Percentiles rank a stretch among this genome's conserved stretches.
These are phyloP conservation scores for Gavia stellata DNA, from an alignment of 2,113 vertebrate species.

Conservation along the genomic window DNA sequence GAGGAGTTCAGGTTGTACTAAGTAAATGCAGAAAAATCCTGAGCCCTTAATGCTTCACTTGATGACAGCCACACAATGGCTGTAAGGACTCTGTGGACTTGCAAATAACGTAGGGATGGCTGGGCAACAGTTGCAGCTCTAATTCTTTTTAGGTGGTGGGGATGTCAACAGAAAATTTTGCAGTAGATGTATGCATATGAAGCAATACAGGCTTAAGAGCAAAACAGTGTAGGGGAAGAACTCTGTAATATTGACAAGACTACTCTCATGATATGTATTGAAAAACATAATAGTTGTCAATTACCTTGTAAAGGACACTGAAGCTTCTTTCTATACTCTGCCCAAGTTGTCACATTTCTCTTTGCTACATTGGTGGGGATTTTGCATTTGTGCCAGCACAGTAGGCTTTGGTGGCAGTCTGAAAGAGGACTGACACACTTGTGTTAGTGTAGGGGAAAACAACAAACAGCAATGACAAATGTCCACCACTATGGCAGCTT, in stretches of 20 bases:
- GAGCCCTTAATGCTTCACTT: not conserved
- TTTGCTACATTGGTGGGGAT: accelerated
- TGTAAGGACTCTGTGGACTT: not conserved
- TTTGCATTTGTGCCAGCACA: no score
- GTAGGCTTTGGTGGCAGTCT: no score
- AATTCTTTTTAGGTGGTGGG: not conserved
- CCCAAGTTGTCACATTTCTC: not conserved
- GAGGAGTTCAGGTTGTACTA: not conserved
- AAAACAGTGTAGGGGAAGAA: not conserved
- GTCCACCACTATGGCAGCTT: not conserved
- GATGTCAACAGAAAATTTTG: not conserved
- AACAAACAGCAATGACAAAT: not conserved
- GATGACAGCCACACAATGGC: not conserved
- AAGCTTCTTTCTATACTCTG: not conserved
- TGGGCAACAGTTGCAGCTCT: not conserved
- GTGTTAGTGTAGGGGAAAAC: no score
- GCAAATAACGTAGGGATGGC: not conserved
- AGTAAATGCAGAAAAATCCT: not conserved
- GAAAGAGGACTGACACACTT: no score
- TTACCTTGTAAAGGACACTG: not conserved
- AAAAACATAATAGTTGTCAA: not conserved
- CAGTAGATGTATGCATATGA: accelerated
- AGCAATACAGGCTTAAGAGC: not conserved
- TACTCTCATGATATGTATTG: not conserved
- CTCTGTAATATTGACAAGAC: not conserved